Evolutionary conservation across 2,797 vertebrate species (phyloP), one percentile per base, ranked within the genome.

Genomic region (Megalops cyprinoides): DNA sequence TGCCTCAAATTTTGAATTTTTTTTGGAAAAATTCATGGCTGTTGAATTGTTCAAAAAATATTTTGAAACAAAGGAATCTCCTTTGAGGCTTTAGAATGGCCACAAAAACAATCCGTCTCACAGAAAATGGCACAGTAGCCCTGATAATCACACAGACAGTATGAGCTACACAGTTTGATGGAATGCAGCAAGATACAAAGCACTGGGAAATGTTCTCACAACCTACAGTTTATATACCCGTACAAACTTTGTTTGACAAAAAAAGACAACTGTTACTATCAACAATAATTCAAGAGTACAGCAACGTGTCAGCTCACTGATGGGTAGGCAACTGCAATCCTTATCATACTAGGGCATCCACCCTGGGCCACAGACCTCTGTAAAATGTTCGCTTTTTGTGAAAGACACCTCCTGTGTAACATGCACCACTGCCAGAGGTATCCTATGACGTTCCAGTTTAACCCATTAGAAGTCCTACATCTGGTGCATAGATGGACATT

Each of bases 341-440:
- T 89, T 89, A 90, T 92, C 90, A 85, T 58, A 69, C 76, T 81
- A 86, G 86, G 86, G 85, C 86, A 91, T 90, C 88, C 80, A 85
- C 86, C 81, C 81, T 85, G 85, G 77, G 83, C 88, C 84, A 34
- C 78, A 53, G 86, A 90, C 84, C 87, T 86, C 87, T 14, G 23
- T n/a, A 14, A 65, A 10, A 34, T 65, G 28, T 65, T 82, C 82
- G 80, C 86, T 89, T 58, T 23, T 79, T 76, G 82, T 82, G 91
- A 84, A 18, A 77, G 87, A 89, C 86, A 87, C 87, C 86, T 86
- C 86, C 89, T 89, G 90, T 88, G 89, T 88, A 90, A 90, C 83
- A 81, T 23, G 7, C 85, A 86, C 88, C 15, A 53, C 2, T 53
- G 51, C 6, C 51, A 2, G 51, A 10, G 9, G 15, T 10, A 53